These are phyloP conservation scores for Vombatus ursinus DNA, from an alignment of 2,113 vertebrate species.

Conservation along the genomic window DNA sequence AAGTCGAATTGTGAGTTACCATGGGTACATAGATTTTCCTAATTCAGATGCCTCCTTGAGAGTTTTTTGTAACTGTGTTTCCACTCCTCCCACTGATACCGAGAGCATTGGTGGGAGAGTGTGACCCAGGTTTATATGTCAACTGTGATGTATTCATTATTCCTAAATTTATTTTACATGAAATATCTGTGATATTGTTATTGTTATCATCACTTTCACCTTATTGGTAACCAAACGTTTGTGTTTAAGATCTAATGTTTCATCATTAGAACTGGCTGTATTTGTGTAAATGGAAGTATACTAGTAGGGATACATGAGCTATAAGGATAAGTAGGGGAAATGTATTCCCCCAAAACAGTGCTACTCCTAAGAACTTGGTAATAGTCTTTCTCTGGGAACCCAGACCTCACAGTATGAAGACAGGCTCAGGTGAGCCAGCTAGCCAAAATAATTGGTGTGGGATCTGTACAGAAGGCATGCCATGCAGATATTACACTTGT, in stretches of 20 bases:
- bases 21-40: not conserved
- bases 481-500: not conserved
- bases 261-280: not conserved
- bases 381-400: not conserved
- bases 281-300: not conserved
- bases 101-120: not conserved
- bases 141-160: not conserved
- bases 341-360: not conserved
- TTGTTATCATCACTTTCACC: not conserved
- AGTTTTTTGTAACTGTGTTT: not conserved
- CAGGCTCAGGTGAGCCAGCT: not conserved
- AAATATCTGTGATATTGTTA: not conserved
- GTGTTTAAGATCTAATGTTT: not conserved
- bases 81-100: not conserved
- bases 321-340: not conserved
- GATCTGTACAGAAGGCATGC: not conserved
- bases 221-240: not conserved
- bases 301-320: not conserved
- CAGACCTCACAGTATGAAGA: not conserved
- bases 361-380: not conserved
- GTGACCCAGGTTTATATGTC: not conserved
- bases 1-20: not conserved
- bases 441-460: not conserved
- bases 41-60: not conserved
- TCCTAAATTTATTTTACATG: not conserved